Base-by-base conservation (phyloP, 1,140 invertebrate species). In the Drosophila ananassae region DNA sequence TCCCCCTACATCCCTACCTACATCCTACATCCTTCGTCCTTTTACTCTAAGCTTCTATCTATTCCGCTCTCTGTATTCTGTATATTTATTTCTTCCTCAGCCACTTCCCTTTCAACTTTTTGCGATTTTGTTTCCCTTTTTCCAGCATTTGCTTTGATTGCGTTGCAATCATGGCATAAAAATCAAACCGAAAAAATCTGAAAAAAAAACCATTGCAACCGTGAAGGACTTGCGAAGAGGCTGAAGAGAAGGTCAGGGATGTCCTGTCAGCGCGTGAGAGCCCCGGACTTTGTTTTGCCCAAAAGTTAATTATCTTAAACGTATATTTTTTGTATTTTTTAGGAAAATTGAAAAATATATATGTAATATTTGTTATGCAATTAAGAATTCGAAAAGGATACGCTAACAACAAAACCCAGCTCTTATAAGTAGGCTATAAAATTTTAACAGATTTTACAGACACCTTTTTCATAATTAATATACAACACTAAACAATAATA, bases 241-340 rank as follows among this genome's bases (percentile, higher is more conserved):
- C 25, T 22, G 10, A 28, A 24, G 12, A 30, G 22, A 17, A 21
- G 39, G 64, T 51, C 34, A 28, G 34, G 73, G 79, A 87, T 74
- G 68, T 78, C 68, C 83, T 74, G 81, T 72, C 78, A 81, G 63
- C 50, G 52, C 68, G 44, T 59, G 73, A 39, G 50, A 64, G 58
- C 60, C 74, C 57, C 67, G 41, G 72, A 72, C 60, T 74, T 82
- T 78, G 61, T 85, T 87, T 87, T 87, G 69, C 50, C 60, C 74
- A 52, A 89, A 89, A 89, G 83, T 89, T 89, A 89, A 89, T 89
- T 89, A 89, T 89, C 83, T 89, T 77, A 89, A 89, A 77, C 73
- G 72, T 64, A 77, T 83, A 79, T 83, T 87, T 87, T 73, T 44
- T 34, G 47, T 34, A 17, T 12, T 32, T 24, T 30, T 39, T 3